Evolutionary conservation across 2,888 invertebrate species (phyloP).

Genomic region (Drosophila yooni): DNA sequence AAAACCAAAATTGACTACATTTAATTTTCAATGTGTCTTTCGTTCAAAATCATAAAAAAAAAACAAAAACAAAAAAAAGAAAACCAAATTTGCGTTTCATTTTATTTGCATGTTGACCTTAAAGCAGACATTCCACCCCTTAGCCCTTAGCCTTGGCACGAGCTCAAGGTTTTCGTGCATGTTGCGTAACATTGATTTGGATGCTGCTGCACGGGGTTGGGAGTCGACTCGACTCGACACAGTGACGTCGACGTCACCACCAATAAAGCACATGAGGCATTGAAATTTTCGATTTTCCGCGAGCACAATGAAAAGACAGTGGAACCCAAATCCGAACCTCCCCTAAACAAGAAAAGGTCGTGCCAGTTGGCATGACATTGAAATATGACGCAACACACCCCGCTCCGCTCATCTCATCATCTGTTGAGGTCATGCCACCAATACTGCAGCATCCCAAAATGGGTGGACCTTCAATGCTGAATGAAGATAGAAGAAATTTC

Average conservation of each 20-base stretch:
- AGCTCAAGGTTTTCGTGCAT: slow-evolving; percentile 45
- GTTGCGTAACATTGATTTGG: slow-evolving; percentile 69
- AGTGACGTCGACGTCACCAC: slow-evolving; percentile 48
- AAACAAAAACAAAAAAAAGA: slow-evolving; percentile 51
- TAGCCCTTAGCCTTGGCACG: slow-evolving; percentile 58
- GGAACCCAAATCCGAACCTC: slow-evolving; percentile 6
- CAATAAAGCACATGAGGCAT: slow-evolving; percentile 45
- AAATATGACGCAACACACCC: slow-evolving; percentile 67
- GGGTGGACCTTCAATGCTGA: slow-evolving; percentile 12
- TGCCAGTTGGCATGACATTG: slow-evolving; percentile 61
- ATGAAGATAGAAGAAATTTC: slow-evolving; percentile 2
- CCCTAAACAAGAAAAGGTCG: slow-evolving; percentile 2
- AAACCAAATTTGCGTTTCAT: slow-evolving; percentile 52
- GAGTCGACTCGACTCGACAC: slow-evolving; percentile 7
- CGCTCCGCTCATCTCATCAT: slow-evolving; percentile 19
- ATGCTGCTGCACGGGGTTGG: slow-evolving; percentile 59
- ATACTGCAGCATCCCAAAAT: slow-evolving; percentile 9
- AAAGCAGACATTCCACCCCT: slow-evolving; percentile 23
- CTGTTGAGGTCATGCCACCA: slow-evolving; percentile 60
- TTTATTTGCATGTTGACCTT: slow-evolving; percentile 66
- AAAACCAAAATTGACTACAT: slow-evolving; percentile 71
- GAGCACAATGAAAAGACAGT: slow-evolving; percentile 29
- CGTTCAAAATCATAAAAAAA: slow-evolving; percentile 79
- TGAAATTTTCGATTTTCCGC: slow-evolving; percentile 69
- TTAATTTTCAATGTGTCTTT: slow-evolving; percentile 83